A percentile compares a stretch with the other conserved stretches of the same genome.
These are phyloP conservation scores for Apamea sordens DNA, from an alignment of 2,888 invertebrate species.

Conservation along the genomic window DNA sequence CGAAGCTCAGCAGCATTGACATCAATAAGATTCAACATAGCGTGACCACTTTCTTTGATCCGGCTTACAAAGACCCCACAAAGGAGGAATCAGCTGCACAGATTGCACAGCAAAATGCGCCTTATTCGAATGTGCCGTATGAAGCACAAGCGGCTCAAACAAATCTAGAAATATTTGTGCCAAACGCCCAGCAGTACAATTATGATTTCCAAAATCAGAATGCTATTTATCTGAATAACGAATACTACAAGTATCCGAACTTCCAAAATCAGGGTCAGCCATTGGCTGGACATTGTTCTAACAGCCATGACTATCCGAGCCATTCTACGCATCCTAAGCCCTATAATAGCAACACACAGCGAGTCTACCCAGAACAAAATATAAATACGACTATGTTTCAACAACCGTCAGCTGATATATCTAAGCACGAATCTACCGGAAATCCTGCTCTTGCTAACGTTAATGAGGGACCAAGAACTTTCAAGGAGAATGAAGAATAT, in stretches of 20 bases:
- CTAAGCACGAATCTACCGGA: not conserved
- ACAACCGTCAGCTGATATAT: conserved; percentile 7
- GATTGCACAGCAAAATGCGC: conserved; percentile 59
- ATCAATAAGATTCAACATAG: conserved; percentile 87
- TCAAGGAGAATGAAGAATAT: conserved; percentile 28
- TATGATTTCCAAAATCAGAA: conserved; percentile 44
- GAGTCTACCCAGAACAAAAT: conserved; percentile 30
- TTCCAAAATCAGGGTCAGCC: conserved; percentile 64
- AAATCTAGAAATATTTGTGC: conserved; percentile 79
- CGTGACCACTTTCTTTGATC: conserved; percentile 88
- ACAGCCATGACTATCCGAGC: conserved; percentile 53
- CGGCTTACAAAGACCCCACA: conserved; percentile 80
- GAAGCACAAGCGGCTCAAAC: conserved; percentile 63
- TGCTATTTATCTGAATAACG: conserved; percentile 39
- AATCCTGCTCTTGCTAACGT: not conserved
- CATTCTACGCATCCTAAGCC: conserved; percentile 33
- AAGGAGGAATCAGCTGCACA: conserved; percentile 57
- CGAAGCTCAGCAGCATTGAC: conserved; percentile 85
- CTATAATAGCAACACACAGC: not conserved
- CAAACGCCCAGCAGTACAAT: conserved; percentile 56
- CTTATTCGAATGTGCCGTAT: conserved; percentile 63
- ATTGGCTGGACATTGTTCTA: conserved; percentile 55
- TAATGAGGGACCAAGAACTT: conserved; percentile 14
- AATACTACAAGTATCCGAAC: conserved; percentile 59
- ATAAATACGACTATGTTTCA: conserved; percentile 33